Conservation (phyloP, 2,888 invertebrate species). For the Pediacus dermestoides region DNA sequence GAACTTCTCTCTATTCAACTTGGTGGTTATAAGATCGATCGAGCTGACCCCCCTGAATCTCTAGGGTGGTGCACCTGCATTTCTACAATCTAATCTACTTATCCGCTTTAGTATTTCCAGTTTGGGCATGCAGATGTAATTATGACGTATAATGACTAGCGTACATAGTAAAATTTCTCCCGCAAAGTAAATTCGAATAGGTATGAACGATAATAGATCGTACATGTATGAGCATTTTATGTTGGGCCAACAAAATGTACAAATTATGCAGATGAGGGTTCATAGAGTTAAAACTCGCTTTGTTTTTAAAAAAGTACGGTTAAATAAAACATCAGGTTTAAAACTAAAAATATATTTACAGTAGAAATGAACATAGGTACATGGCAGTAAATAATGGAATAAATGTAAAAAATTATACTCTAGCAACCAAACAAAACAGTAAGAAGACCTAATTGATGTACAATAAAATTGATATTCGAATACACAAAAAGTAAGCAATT, state of each 20-base stretch:
- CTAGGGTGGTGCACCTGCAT: conserved; percentile 8
- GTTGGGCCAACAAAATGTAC: background rate
- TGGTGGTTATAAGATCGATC: conserved; percentile 8
- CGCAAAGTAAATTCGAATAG: too few species aligned
- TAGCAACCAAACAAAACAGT: background rate
- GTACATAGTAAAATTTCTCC: background rate
- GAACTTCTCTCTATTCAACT: background rate
- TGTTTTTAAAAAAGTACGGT: background rate
- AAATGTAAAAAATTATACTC: conserved; percentile 10
- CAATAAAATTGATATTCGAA: conserved; percentile 5
- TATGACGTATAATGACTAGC: background rate
- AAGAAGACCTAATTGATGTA: conserved; percentile 3
- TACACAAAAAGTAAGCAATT: conserved; percentile 6
- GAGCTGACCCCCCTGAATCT: conserved; percentile 10
- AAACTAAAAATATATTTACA: conserved; percentile 32
- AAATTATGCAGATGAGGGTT: background rate
- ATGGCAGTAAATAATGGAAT: conserved; percentile 31
- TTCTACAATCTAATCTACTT: conserved; percentile 3
- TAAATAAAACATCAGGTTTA: background rate
- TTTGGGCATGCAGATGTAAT: background rate
- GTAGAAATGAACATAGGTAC: conserved; percentile 32
- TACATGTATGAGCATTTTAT: too few species aligned
- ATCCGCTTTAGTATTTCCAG: background rate
- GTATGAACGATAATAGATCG: too few species aligned
- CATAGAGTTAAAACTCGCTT: conserved; percentile 1